phyloP scores from a whole-genome alignment of 2,888 invertebrate genomes.

The Thysanoteuthis rhombus region DNA sequence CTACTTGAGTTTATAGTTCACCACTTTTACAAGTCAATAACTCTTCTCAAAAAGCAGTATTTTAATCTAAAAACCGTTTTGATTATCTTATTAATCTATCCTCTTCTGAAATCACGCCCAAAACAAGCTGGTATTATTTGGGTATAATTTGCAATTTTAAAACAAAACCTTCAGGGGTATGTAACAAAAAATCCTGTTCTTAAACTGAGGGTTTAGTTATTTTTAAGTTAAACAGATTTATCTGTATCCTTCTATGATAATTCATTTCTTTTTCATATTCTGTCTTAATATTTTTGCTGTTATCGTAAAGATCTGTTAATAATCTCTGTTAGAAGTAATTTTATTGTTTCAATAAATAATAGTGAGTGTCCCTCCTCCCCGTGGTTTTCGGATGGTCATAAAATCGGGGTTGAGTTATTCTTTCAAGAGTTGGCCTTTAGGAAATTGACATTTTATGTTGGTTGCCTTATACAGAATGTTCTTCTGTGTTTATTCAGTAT shows the following conservation, averaged over 20 bases:
- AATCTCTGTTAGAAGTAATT: background rate
- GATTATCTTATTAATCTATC: background rate
- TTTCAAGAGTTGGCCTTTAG: background rate
- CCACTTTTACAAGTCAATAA: background rate
- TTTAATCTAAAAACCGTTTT: background rate
- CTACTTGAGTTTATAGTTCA: background rate
- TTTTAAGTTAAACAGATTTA: too few relatives aligned
- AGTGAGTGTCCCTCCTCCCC: background rate
- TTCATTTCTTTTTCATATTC: background rate
- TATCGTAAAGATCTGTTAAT: background rate
- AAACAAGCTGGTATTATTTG: background rate
- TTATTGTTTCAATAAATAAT: background rate
- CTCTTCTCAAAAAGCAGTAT: background rate
- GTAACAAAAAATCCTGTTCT: background rate
- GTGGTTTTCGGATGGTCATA: background rate
- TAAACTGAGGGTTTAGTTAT: background rate
- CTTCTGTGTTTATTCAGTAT: background rate
- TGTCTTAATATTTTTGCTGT: background rate
- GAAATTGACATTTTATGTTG: background rate
- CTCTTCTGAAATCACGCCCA: background rate
- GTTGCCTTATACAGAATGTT: background rate
- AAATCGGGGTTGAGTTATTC: background rate
- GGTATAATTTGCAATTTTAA: background rate
- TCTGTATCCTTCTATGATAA: too few relatives aligned
- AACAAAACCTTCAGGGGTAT: background rate